Evolutionary conservation across 2,113 vertebrate genomes (phyloP).

Genomic region (Acrocephalus kingi): DNA sequence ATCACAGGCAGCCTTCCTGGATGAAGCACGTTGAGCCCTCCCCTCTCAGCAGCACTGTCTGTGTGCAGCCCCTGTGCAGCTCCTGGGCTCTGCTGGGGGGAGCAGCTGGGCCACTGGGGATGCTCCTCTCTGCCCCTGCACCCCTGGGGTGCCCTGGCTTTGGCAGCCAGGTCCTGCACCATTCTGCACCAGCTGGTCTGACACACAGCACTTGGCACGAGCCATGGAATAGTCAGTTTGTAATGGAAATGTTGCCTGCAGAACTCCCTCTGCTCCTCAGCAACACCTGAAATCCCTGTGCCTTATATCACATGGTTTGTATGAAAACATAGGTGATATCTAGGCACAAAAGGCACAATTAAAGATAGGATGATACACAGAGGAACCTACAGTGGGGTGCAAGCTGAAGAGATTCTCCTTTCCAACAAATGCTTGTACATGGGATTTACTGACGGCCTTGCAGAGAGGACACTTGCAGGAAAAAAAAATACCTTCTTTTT

Average conservation of each 20-base stretch:
- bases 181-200: fast-evolving
- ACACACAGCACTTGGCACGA: fast-evolving
- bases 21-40: neutral
- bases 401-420: neutral
- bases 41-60: neutral
- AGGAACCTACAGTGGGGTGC: neutral
- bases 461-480: neutral
- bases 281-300: neutral
- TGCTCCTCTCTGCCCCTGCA: neutral
- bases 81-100: neutral
- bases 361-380: neutral
- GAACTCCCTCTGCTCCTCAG: neutral
- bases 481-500: neutral
- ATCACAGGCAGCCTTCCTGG: neutral
- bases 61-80: neutral
- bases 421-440: neutral
- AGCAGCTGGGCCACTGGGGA: neutral
- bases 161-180: fast-evolving
- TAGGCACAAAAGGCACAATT: neutral
- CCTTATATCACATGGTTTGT: neutral
- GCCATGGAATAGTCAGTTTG: neutral
- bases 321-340: neutral
- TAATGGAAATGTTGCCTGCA: neutral
- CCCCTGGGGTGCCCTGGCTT: neutral
- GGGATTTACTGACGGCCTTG: neutral